A percentile compares a stretch with the other conserved stretches of the same genome.
These are phyloP conservation scores for Tiliacea aurago DNA, from an alignment of 2,888 invertebrate genomes.

Conservation along the genomic window DNA sequence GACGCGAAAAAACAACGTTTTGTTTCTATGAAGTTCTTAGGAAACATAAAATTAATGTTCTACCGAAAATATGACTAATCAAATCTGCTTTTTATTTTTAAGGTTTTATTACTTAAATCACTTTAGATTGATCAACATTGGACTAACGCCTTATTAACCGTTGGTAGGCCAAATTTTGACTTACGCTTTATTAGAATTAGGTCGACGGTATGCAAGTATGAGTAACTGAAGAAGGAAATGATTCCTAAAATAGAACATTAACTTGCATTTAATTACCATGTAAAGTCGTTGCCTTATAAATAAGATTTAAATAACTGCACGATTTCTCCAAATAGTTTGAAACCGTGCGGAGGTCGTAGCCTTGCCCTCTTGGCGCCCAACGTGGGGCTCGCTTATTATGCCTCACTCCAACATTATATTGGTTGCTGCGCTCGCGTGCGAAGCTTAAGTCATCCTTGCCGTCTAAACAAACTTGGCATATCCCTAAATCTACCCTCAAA, in stretches of 20 bases:
- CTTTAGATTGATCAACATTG: no score
- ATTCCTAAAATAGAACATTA: conserved; percentile 26
- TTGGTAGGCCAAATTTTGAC: no score
- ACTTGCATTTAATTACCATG: conserved; percentile 40
- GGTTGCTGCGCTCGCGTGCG: conserved; percentile 72
- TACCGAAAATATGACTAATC: no score
- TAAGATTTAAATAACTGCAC: conserved; percentile 60
- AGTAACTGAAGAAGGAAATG: conserved; percentile 9
- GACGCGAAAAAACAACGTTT: no score
- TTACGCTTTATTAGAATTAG: no score
- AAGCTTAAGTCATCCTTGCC: conserved; percentile 71
- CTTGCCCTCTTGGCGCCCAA: conserved; percentile 79
- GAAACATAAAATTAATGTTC: no score
- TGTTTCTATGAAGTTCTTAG: no score
- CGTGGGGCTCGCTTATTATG: conserved; percentile 65
- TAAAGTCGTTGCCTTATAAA: conserved; percentile 57
- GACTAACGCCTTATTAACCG: no score
- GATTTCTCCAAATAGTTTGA: conserved; percentile 59
- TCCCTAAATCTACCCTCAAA: conserved; percentile 52
- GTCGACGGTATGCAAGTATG: no score
- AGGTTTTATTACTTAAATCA: no score
- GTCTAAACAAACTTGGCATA: conserved; percentile 68
- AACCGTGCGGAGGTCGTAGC: conserved; percentile 73
- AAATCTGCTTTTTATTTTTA: no score
- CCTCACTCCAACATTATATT: conserved; percentile 61